Evolutionary conservation across 1,140 invertebrate species (phyloP).

Genomic region (Drusus annulatus): DNA sequence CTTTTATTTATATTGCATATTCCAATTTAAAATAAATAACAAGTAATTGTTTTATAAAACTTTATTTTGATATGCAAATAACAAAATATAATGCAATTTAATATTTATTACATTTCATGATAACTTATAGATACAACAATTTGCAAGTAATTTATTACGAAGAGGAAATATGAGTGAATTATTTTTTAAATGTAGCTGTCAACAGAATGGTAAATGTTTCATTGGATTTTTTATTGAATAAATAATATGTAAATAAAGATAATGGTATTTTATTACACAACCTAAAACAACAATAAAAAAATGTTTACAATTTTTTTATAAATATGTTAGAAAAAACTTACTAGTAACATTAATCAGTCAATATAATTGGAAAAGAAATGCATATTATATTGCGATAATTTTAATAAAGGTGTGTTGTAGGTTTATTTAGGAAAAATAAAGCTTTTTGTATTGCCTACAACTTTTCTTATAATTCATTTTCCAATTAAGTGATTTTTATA

Average conservation of each 20-base stretch:
- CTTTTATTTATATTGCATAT: neutral
- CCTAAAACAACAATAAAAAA: too few relatives aligned
- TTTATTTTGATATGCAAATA: slow-evolving; percentile 12
- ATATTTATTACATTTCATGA: slow-evolving; percentile 10
- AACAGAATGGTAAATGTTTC: neutral
- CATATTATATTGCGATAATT: too few relatives aligned
- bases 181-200: neutral
- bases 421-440: too few relatives aligned
- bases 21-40: neutral
- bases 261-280: too few relatives aligned
- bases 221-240: neutral
- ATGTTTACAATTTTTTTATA: too few relatives aligned
- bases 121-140: slow-evolving; percentile 1
- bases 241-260: neutral
- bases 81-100: slow-evolving; percentile 11
- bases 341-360: too few relatives aligned
- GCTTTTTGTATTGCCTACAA: too few relatives aligned
- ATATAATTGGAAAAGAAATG: too few relatives aligned
- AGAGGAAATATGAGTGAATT: neutral
- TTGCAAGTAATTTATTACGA: neutral
- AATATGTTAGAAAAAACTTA: too few relatives aligned
- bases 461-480: too few relatives aligned
- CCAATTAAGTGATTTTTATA: too few relatives aligned
- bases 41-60: slow-evolving; percentile 1
- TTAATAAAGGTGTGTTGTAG: too few relatives aligned